Evolutionary conservation across 2,797 vertebrate species (phyloP), one percentile per base, ranked within the genome.

Genomic region (Characodon lateralis): DNA sequence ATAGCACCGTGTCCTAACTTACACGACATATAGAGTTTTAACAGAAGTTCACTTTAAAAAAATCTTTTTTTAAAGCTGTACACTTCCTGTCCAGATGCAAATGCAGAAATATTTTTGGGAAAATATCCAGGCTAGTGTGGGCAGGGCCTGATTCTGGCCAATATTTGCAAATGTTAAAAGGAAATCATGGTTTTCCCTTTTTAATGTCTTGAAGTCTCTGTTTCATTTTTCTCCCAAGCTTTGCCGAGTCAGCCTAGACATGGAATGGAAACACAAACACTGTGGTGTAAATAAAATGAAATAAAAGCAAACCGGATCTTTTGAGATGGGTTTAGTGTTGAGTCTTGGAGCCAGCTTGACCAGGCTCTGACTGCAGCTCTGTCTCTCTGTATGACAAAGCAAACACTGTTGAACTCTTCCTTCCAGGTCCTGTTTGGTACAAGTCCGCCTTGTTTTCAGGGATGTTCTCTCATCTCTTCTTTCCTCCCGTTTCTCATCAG

Each of bases 401-500:
- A 73, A 73, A 53, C 28, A 51, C 46, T 73, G 74, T 46, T 48
- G 6, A 73, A 35, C 8, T 46, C 0, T 66, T 73, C 1, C 58
- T 73, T 65, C 50, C 51, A 73, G 51, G 16, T 69, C 24, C 35
- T 48, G n/a, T 28, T 70, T 50, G 41, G 2, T 26, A 56, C 58
- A 55, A 73, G 51, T 50, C 20, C 74, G 41, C 73, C 86, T 81
- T 78, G 2, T 81, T 79, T 76, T 55, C 1, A 5, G 76, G 72
- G 41, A 22, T 5, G 53, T 82, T 31, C 43, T 73, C 69, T 85
- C 46, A 71, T 77, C 55, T 78, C 68, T 69, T 87, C 48, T 83
- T 68, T 68, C 31, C 70, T 75, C 59, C 77, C 76, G 84, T 90
- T 88, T 81, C 84, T 92, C 88, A 91, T 88, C 91, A 97, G 96